Base-by-base conservation (phyloP, 1,140 invertebrate species). In the Leptopilina clavipes region DNA sequence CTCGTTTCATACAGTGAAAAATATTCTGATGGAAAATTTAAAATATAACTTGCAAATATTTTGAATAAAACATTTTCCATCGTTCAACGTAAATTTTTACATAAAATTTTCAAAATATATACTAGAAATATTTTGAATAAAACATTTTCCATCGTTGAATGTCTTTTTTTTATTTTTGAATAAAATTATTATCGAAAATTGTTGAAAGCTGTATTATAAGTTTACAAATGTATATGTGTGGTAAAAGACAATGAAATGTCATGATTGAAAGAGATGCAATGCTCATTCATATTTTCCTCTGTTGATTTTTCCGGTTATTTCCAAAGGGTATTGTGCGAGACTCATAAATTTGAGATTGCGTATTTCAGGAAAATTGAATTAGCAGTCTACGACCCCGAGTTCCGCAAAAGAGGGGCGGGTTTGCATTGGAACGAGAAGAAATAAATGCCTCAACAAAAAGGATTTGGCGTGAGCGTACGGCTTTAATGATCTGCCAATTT, bases 401-500 rank as follows among this genome's bases (percentile, higher is more conserved):
- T 65, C 22, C 56, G 37, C 37, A 40, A 40, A 40, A 40, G 9
- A 40, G 37, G 37, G 56, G 22, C 14, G 56, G 56, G 22, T 0
- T 52, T 31, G 54, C 22, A 65, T 65, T 31, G 56, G 10, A 10
- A 14, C 25, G 14, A 22, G 37, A 72, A 74, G 70, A 77, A 72
- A 71, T 40, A 40, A 31, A 73, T 77, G 72, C 19, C 18, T 22
- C n/a, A 52, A 54, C 18, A 37, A 52, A 54, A 77, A 74, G 56
- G 73, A 72, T n/a, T 56, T n/a, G 44, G 70, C 44, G 70, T 52
- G 56, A 77, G 37, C 56, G 71, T 37, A 45, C 65, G 45, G 71
- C 73, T 73, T 76, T 76, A 79, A 79, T 79, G 78, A 79, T 79
- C 72, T 56, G 22, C 56, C 40, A 43, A 70, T 76, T 79, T 79